Base-by-base conservation (phyloP, 2,113 vertebrate species). In the Stictonetta naevosa region DNA sequence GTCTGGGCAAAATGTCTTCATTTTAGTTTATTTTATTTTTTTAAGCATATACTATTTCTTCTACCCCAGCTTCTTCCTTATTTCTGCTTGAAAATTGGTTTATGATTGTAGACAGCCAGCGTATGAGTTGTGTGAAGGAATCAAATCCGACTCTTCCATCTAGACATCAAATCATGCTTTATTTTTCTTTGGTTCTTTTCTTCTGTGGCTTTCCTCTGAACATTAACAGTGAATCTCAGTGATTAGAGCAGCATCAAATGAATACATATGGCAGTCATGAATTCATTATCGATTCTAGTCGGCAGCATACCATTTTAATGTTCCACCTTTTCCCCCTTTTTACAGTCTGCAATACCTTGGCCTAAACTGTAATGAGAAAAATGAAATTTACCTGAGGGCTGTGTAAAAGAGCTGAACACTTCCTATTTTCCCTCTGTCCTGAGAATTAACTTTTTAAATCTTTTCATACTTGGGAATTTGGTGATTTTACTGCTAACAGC, bases 1-100 rank as follows among this genome's bases (percentile, higher is more conserved):
- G 76, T 95, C 91, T 94, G 53, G 68, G 48, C 8, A 25, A 91
- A 90, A 96, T 91, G 78, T 96, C 91, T 81, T 95, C 34, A 82
- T 86, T 95, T 96, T 90, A 69, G 63, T 93, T 90, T 80, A 44
- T 72, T 92, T 94, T 48, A 76, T 83, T 71, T 93, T 93, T 63
- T 33, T 40, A 80, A 86, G 82, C 46, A 93, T 82, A 84, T 84
- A 42, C 46, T 91, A 66, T 77, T 78, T 68, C 75, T 44, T 74
- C 25, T 40, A 62, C 26, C 63, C 40, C n/a, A 66, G 4, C 50
- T 73, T 56, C 33, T 68, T 66, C 42, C 28, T 4, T 33, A 44
- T n/a, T 64, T 73, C 38, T 44, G n/a, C 58, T 89, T 92, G 38
- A 13, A 38, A 78, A 67, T 4, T 63, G 6, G 36, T 48, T 95